Conservation (phyloP, 2,113 vertebrate species). For the Antechinus flavipes region DNA sequence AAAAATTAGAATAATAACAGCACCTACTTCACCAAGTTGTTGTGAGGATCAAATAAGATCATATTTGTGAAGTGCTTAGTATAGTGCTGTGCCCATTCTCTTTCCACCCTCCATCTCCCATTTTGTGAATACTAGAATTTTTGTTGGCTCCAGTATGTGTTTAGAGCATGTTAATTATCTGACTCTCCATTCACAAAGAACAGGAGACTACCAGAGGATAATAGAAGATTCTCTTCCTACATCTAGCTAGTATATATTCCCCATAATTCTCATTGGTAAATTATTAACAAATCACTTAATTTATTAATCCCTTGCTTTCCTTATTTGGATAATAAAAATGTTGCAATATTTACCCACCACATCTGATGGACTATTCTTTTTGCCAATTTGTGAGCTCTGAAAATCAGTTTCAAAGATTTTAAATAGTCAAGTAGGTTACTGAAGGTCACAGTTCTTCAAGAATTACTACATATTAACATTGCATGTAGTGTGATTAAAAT, state of each 20-base stretch:
- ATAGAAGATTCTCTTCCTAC: neutral
- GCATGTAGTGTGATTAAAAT: constrained; percentile 60
- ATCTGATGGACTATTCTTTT: neutral
- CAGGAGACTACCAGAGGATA: neutral
- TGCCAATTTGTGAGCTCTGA: constrained; percentile 1
- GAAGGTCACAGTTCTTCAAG: constrained; percentile 47
- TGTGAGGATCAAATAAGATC: neutral
- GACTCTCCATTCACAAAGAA: neutral
- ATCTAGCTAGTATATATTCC: constrained; percentile 14
- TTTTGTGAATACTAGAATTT: neutral
- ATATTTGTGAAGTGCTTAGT: neutral
- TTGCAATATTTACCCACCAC: neutral
- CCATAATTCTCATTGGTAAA: neutral
- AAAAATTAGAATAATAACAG: neutral
- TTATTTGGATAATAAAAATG: neutral
- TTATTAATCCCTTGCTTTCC: neutral
- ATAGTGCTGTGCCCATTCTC: neutral
- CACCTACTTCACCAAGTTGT: neutral
- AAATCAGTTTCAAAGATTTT: constrained; percentile 23
- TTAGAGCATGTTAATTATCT: neutral
- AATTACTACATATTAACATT: constrained; percentile 62
- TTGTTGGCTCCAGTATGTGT: neutral
- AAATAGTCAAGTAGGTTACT: neutral
- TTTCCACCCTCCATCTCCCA: neutral
- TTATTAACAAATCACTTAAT: constrained; percentile 13